Base-by-base conservation (phyloP, 2,888 invertebrate genomes). In the Pollenia griseotomentosa region DNA sequence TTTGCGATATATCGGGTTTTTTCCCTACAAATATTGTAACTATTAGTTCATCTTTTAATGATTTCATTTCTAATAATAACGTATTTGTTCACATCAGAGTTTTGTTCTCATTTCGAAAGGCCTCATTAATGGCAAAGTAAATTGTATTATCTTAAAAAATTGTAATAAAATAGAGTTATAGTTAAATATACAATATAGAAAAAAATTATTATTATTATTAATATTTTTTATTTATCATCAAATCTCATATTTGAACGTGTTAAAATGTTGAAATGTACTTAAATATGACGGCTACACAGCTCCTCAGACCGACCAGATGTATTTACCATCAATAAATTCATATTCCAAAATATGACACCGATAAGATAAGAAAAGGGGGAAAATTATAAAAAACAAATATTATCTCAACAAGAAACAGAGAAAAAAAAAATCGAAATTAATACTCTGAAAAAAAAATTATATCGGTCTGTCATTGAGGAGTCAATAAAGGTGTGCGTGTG, bases 271-370 rank as follows among this genome's bases (percentile, higher is more conserved):
- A 68, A 46, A 59, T 16, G 11, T 74, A 68, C 59, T 68, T 46
- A 33, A 33, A 33, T 33, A 33, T 33, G 33, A 33, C 51, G 9
- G 9, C 61, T 23, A 70, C 57, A 48, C 57, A 48, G 53, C 70
- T 83, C 63, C 42, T 75, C 61, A 12, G 57, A 68, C 55, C 59
- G 48, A 14, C 48, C 86, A 87, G 86, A 87, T 87, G 86, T 84
- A 77, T 84, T 87, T 81, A 51, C 55, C 86, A 87, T 87, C 86
- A 78, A 83, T 87, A 87, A 83, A 81, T 87, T 73, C 53, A 81
- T 83, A 83, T 80, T 80, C 59, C 42, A 44, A 83, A 83, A 73
- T 78, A 78, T 53, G 33, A 65, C 65, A 79, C 40, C 61, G 86
- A 87, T 87, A 84, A 87, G 86, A 87, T 87, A 87, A 84, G 65